Evolutionary conservation across 2,888 invertebrate species (phyloP).

Genomic region (Drosophila affinis): DNA sequence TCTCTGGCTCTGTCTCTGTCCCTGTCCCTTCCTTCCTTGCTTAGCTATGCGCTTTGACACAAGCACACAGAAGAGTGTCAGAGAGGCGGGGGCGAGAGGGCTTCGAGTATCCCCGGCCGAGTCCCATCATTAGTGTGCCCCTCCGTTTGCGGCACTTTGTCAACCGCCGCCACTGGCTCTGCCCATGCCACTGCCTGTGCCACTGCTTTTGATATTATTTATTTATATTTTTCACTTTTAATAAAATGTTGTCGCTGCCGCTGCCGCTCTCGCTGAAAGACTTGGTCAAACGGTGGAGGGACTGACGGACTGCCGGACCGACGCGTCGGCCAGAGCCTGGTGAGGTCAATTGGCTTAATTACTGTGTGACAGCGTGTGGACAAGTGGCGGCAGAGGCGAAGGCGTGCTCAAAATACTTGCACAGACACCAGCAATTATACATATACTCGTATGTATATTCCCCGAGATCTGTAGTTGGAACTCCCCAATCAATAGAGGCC

Average conservation of each 20-base stretch:
- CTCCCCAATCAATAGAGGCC: slow-evolving; percentile 37
- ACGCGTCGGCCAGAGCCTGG: slow-evolving; percentile 42
- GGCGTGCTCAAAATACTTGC: slow-evolving; percentile 22
- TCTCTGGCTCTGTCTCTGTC: slow-evolving; percentile 1
- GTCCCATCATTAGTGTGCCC: slow-evolving; percentile 41
- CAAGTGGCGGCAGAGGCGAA: slow-evolving; percentile 9
- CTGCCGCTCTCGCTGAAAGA: slow-evolving; percentile 24
- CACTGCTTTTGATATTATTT: slow-evolving; percentile 52
- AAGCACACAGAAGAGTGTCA: slow-evolving; percentile 25
- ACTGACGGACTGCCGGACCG: slow-evolving; percentile 16
- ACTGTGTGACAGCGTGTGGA: slow-evolving; percentile 65
- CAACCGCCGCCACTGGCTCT: slow-evolving; percentile 10
- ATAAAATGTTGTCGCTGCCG: slow-evolving; percentile 52
- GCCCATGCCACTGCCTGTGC: slow-evolving; percentile 2
- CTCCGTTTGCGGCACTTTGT: slow-evolving; percentile 42
- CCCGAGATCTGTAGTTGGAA: slow-evolving; percentile 26
- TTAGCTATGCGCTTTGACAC: slow-evolving; percentile 64
- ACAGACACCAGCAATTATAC: slow-evolving; percentile 13
- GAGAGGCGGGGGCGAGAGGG: slow-evolving; percentile 13
- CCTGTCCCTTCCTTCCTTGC: slow-evolving; percentile 9
- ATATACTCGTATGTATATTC: slow-evolving; percentile 25
- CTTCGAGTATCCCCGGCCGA: slow-evolving; percentile 34
- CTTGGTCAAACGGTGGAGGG: neutral
- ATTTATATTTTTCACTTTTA: slow-evolving; percentile 62
- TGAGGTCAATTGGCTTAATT: slow-evolving; percentile 79